These are phyloP conservation scores for Mugil cephalus DNA, from an alignment of 2,113 vertebrate species.

Conservation along the genomic window DNA sequence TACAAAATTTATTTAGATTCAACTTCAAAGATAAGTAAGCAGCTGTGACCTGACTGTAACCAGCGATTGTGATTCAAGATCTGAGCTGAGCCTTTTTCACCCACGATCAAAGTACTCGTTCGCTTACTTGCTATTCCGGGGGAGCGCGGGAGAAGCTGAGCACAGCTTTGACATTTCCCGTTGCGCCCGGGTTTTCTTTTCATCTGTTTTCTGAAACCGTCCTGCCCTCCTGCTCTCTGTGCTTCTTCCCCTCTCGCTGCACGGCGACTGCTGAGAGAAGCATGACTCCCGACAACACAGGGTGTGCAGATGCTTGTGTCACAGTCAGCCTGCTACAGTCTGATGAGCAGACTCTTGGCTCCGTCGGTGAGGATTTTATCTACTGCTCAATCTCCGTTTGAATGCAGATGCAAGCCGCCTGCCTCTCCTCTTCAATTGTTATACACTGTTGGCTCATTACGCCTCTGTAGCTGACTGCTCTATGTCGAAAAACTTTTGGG, in stretches of 20 bases:
- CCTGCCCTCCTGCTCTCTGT: slow-evolving; percentile 16
- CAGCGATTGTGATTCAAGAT: slow-evolving; percentile 41
- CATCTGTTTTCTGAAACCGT: slow-evolving; percentile 27
- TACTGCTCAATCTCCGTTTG: slow-evolving; percentile 45
- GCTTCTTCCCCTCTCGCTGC: slow-evolving; percentile 11
- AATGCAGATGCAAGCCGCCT: slow-evolving; percentile 50
- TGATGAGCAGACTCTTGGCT: slow-evolving; percentile 39
- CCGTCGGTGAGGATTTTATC: slow-evolving; percentile 44
- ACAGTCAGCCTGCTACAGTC: slow-evolving; percentile 35
- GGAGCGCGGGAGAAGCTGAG: slow-evolving; percentile 37
- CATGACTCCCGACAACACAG: slow-evolving; percentile 39
- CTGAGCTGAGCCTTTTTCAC: slow-evolving; percentile 33
- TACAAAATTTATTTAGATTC: slow-evolving; percentile 23
- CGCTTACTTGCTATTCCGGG: slow-evolving; percentile 41
- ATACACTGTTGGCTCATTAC: slow-evolving; percentile 64
- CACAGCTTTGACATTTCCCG: slow-evolving; percentile 28
- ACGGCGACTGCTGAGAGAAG: neutral
- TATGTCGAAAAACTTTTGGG: slow-evolving; percentile 54
- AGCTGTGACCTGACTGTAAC: slow-evolving; percentile 18
- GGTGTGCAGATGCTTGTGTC: slow-evolving; percentile 51
- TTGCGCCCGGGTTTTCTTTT: slow-evolving; percentile 39
- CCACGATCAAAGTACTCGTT: slow-evolving; percentile 37
- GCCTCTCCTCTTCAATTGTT: slow-evolving; percentile 42
- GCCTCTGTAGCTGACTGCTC: slow-evolving; percentile 24
- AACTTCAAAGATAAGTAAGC: slow-evolving; percentile 9